Evolutionary conservation across 2,888 invertebrate genomes (phyloP).

Genomic region (Parnassius apollo): DNA sequence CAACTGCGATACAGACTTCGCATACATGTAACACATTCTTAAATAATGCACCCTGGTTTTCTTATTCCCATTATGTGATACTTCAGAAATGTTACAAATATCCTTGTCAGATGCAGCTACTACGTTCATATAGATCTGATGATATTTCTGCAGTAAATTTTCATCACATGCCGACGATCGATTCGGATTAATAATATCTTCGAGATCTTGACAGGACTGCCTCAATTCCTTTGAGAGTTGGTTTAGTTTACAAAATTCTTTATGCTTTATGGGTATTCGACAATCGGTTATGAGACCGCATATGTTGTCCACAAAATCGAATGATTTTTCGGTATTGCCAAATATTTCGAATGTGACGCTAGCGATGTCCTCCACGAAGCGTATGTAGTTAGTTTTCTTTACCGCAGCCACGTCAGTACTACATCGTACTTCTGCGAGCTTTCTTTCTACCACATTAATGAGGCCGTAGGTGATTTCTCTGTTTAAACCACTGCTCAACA

Average conservation of each 20-base stretch:
- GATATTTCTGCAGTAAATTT: constrained; percentile 65
- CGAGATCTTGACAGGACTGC: constrained; percentile 73
- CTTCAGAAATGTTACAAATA: constrained; percentile 65
- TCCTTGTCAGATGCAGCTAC: constrained; percentile 74
- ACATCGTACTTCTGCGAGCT: constrained; percentile 70
- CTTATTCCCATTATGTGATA: constrained; percentile 57
- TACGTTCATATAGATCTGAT: constrained; percentile 75
- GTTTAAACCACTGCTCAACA: constrained; percentile 73
- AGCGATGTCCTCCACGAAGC: constrained; percentile 73
- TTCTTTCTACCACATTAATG: constrained; percentile 74
- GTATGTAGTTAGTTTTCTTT: constrained; percentile 72
- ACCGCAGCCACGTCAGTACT: constrained; percentile 66
- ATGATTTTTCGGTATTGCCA: constrained; percentile 70
- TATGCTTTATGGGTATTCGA: constrained; percentile 71
- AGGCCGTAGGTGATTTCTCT: constrained; percentile 76
- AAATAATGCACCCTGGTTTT: constrained; percentile 73
- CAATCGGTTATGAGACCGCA: constrained; percentile 70
- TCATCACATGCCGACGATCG: constrained; percentile 48
- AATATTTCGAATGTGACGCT: constrained; percentile 76
- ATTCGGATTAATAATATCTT: constrained; percentile 51
- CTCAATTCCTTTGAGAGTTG: constrained; percentile 71
- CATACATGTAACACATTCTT: constrained; percentile 80
- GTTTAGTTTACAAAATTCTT: constrained; percentile 73
- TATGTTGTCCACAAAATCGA: constrained; percentile 67
- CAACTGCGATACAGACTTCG: constrained; percentile 79